These are phyloP conservation scores for Arctopsyche grandis DNA, from an alignment of 1,140 invertebrate species.

Conservation along the genomic window DNA sequence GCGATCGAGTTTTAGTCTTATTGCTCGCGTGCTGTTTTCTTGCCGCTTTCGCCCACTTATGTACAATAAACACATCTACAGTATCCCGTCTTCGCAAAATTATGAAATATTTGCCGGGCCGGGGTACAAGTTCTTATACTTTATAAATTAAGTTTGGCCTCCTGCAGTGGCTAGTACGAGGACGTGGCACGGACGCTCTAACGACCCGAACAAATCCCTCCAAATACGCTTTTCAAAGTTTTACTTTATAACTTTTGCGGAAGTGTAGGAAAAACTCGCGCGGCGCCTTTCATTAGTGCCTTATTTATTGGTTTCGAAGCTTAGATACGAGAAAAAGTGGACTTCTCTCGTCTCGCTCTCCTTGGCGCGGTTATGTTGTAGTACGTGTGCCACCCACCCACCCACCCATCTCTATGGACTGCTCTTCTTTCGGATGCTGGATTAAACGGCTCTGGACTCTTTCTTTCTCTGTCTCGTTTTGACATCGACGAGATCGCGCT, in stretches of 20 bases:
- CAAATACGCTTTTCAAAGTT: constrained; percentile 45
- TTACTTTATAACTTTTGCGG: constrained; percentile 42
- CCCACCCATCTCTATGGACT: neutral
- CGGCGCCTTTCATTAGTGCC: constrained; percentile 48
- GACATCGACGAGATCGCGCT: constrained; percentile 8
- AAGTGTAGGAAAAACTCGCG: constrained; percentile 40
- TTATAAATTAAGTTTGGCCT: constrained; percentile 30
- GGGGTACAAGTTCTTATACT: constrained; percentile 5
- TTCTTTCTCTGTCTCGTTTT: neutral
- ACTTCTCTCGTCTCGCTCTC: neutral
- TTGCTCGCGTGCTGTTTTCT: neutral
- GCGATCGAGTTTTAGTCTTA: neutral
- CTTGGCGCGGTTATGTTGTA: neutral
- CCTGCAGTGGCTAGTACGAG: neutral
- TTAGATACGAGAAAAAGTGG: constrained; percentile 27
- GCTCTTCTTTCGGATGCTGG: neutral
- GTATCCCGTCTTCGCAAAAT: neutral
- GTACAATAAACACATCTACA: no score
- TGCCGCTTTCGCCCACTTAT: neutral
- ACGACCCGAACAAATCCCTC: constrained; percentile 44
- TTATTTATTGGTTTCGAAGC: constrained; percentile 49
- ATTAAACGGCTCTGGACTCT: neutral
- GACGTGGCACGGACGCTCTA: constrained; percentile 34
- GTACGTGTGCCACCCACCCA: neutral
- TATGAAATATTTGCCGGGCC: neutral